A percentile compares a stretch with the other conserved stretches of the same genome.
These are phyloP conservation scores for Albula goreensis DNA, from an alignment of 2,113 vertebrate genomes.

Conservation along the genomic window DNA sequence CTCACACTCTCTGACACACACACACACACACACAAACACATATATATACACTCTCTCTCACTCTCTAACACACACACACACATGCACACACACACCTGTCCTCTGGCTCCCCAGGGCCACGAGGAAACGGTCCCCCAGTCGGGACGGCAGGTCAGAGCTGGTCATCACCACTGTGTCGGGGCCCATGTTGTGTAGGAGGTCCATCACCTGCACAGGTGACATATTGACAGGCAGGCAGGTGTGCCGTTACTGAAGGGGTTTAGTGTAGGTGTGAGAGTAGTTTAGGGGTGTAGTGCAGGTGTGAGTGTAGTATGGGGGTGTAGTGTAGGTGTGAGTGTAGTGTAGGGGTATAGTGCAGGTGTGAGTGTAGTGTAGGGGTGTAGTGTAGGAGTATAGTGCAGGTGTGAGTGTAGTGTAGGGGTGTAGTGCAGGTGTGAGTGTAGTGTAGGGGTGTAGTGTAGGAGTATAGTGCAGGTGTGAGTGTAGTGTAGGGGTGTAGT, in stretches of 20 bases:
- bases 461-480: too few species aligned
- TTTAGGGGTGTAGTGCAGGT: too few species aligned
- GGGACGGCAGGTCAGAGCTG: conserved; percentile 87
- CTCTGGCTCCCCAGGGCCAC: conserved; percentile 90
- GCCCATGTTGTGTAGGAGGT: conserved; percentile 91
- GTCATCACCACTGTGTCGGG: conserved; percentile 97
- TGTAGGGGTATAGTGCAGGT: too few species aligned
- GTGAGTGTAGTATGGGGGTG: too few species aligned
- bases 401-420: too few species aligned
- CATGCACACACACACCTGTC: conserved; percentile 64
- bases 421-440: neutral
- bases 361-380: too few species aligned
- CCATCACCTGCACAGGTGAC: conserved; percentile 84
- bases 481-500: too few species aligned
- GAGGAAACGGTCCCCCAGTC: conserved; percentile 83
- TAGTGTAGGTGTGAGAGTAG: too few species aligned
- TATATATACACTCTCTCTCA: neutral
- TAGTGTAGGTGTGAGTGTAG: too few species aligned
- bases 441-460: neutral
- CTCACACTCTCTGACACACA: neutral
- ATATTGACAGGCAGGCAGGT: neutral
- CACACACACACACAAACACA: neutral
- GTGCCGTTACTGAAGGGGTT: too few species aligned
- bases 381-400: neutral
- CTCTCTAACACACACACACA: neutral